Conservation (phyloP, 2,797 vertebrate species). For the Synanceia verrucosa region DNA sequence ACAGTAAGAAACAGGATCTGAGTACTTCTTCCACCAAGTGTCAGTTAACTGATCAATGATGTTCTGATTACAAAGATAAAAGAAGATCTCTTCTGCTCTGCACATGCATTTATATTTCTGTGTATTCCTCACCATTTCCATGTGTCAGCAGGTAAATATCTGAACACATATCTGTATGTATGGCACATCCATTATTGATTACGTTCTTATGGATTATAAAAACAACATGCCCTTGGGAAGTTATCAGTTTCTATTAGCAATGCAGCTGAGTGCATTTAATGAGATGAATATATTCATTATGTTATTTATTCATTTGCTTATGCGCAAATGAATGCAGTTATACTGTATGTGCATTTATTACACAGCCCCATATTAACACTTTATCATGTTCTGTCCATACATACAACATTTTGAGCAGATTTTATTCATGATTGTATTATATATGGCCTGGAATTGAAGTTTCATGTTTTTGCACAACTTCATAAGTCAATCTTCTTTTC, state of each 20-base stretch:
- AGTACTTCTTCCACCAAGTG: neutral
- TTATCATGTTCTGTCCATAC: neutral
- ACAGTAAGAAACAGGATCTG: neutral
- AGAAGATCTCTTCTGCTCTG: neutral
- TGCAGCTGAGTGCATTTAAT: conserved; percentile 25
- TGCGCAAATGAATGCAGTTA: conserved; percentile 27
- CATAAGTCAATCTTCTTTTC: neutral
- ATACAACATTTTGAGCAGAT: neutral
- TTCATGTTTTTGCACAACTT: neutral
- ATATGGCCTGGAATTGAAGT: neutral
- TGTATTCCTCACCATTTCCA: neutral
- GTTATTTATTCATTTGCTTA: conserved; percentile 42
- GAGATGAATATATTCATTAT: conserved; percentile 41
- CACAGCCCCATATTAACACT: neutral
- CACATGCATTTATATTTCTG: neutral
- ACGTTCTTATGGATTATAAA: conserved; percentile 1
- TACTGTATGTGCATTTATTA: conserved; percentile 19
- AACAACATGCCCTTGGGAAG: conserved; percentile 15
- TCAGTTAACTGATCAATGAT: neutral
- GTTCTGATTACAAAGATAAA: neutral
- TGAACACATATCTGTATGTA: conserved; percentile 10
- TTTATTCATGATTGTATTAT: neutral
- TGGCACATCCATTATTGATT: conserved; percentile 22
- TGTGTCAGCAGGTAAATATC: neutral
- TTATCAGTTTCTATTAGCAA: neutral